These are phyloP conservation scores for Galeopterus variegatus DNA, from an alignment of 2,113 vertebrate species.

Conservation along the genomic window DNA sequence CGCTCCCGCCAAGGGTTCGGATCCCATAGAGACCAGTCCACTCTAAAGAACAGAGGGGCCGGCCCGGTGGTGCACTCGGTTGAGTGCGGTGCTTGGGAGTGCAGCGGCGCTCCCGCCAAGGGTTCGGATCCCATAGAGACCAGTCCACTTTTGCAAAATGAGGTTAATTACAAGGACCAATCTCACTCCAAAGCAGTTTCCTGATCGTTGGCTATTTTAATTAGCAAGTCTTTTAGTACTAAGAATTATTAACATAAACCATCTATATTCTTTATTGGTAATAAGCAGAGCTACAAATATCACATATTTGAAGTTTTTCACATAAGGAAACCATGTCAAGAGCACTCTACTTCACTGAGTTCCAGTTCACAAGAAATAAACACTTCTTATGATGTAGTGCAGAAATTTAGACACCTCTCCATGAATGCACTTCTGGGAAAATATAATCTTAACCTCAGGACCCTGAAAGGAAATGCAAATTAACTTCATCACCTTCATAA, in stretches of 20 bases:
- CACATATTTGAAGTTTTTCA: slow-evolving; percentile 32
- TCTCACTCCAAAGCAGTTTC: slow-evolving; percentile 2
- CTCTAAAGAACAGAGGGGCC: too few relatives aligned
- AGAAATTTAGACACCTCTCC: background rate
- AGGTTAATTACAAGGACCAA: slow-evolving; percentile 5
- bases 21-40: too few relatives aligned
- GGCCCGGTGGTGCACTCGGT: too few relatives aligned
- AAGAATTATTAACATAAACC: slow-evolving; percentile 31
- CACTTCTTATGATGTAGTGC: background rate
- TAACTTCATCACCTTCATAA: background rate
- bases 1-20: too few relatives aligned
- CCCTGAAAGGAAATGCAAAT: slow-evolving; percentile 50
- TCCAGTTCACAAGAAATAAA: slow-evolving; percentile 33
- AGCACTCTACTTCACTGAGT: background rate
- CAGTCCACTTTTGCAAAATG: too few relatives aligned
- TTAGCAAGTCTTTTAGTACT: slow-evolving; percentile 7
- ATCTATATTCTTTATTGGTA: background rate
- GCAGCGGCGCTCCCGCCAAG: too few relatives aligned
- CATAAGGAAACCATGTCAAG: slow-evolving; percentile 33
- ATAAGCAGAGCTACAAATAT: background rate
- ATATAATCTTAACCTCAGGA: slow-evolving; percentile 32
- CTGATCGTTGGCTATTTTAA: slow-evolving; percentile 41
- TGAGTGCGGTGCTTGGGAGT: too few relatives aligned
- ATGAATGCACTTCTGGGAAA: background rate
- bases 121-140: too few relatives aligned